phyloP scores from a whole-genome alignment of 1,140 invertebrate genomes.

The Drosophila nasuta region DNA sequence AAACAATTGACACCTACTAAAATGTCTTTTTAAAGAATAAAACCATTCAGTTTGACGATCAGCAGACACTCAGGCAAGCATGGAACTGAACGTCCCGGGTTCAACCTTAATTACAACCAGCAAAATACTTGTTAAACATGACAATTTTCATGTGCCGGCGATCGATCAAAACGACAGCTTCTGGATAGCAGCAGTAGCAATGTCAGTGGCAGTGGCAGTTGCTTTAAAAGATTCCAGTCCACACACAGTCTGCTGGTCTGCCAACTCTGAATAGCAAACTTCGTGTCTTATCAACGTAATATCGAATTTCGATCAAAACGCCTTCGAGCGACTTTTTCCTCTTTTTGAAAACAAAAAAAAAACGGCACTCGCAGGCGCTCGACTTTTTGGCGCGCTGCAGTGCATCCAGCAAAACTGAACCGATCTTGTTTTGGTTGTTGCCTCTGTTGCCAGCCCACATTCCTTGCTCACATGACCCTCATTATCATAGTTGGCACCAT shows the following conservation, averaged over 20 bases:
- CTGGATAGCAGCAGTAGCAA: constrained; percentile 39
- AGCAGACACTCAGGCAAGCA: constrained; percentile 16
- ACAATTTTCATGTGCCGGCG: constrained; percentile 75
- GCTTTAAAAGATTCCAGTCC: constrained; percentile 47
- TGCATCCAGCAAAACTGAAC: constrained; percentile 18
- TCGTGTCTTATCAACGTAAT: constrained; percentile 75
- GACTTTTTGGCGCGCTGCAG: constrained; percentile 66
- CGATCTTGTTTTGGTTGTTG: constrained; percentile 1
- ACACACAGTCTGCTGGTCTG: constrained; percentile 1
- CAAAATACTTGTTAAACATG: constrained; percentile 79
- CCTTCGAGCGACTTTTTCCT: constrained; percentile 56
- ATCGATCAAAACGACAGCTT: constrained; percentile 82
- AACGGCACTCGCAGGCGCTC: constrained; percentile 48
- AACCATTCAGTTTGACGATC: constrained; percentile 28
- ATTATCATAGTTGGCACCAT: constrained; percentile 83
- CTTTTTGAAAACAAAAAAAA: neutral
- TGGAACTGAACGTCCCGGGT: constrained; percentile 25
- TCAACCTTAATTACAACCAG: constrained; percentile 73
- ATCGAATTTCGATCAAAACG: constrained; percentile 84
- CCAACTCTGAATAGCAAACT: constrained; percentile 11
- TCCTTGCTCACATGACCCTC: constrained; percentile 71
- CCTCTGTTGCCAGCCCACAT: constrained; percentile 47
- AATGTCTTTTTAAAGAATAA: constrained; percentile 18
- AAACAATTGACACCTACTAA: constrained; percentile 56
- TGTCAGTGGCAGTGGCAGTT: neutral